A percentile compares a stretch with the other conserved stretches of the same genome.
Conservation (phyloP, 2,888 invertebrate genomes). For the Ommatoiulus sabulosus region DNA sequence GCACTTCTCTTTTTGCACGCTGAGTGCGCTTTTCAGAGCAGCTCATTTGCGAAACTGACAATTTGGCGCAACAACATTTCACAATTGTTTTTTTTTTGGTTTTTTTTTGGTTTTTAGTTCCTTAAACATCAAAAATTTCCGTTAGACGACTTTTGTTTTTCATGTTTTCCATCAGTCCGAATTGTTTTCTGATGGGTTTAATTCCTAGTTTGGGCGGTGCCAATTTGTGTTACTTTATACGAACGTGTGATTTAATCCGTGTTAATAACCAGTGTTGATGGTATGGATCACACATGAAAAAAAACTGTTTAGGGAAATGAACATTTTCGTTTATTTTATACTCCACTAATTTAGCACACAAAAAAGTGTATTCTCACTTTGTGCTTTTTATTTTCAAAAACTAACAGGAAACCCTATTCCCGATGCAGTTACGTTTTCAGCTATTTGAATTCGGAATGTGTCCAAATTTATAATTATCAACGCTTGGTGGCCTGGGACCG, state of each 20-base stretch:
- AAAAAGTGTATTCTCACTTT: constrained; percentile 39
- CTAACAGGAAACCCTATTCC: constrained; percentile 76
- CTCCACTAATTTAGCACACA: background rate
- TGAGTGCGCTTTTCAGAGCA: background rate
- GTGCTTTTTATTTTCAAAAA: constrained; percentile 63
- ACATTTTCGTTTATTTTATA: background rate
- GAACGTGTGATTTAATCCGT: background rate
- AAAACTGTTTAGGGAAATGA: background rate
- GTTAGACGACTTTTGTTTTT: too few species aligned
- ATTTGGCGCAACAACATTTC: background rate
- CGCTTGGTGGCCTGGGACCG: constrained; percentile 85
- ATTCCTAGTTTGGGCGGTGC: background rate
- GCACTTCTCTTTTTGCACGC: background rate
- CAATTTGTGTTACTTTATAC: background rate
- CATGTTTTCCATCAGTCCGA: background rate
- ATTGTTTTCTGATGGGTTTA: background rate
- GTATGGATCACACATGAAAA: background rate
- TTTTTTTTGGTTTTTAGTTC: too few species aligned
- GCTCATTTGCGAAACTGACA: background rate
- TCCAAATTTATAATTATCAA: constrained; percentile 86
- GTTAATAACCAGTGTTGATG: background rate
- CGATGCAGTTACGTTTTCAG: constrained; percentile 83
- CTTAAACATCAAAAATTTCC: too few species aligned
- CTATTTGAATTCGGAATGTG: constrained; percentile 82
- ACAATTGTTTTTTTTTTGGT: too few species aligned